phyloP scores from a whole-genome alignment of 1,140 invertebrate species.

The Rhagoletis pomonella region DNA sequence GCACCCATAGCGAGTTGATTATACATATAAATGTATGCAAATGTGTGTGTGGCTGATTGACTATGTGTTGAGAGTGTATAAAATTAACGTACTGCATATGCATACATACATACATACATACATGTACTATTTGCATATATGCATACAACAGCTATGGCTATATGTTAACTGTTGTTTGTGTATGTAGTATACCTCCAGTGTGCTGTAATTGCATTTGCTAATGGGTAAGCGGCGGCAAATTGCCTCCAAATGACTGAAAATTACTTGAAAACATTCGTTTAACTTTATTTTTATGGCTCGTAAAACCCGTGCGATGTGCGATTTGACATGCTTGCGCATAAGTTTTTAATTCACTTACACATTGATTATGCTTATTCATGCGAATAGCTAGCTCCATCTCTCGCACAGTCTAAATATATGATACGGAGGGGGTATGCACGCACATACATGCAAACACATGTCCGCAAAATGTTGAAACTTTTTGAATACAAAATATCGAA shows the following conservation, averaged over 20 bases:
- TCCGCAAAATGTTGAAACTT: no score
- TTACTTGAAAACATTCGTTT: slow-evolving; percentile 44
- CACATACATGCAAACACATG: no score
- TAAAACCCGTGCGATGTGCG: not conserved
- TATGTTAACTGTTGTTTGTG: not conserved
- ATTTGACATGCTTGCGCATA: slow-evolving; percentile 35
- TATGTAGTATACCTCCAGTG: not conserved
- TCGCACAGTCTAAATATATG: no score
- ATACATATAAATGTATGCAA: not conserved
- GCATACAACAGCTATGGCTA: not conserved
- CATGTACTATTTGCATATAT: not conserved
- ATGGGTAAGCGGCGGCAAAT: slow-evolving; percentile 50
- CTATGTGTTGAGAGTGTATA: slow-evolving; percentile 3
- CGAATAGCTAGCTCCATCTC: not conserved
- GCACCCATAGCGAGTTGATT: no score
- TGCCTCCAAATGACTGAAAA: slow-evolving; percentile 47
- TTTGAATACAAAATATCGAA: no score
- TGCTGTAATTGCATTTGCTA: slow-evolving; percentile 48
- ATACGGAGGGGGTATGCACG: no score
- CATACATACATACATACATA: not conserved
- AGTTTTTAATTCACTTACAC: slow-evolving; percentile 45
- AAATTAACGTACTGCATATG: slow-evolving; percentile 29
- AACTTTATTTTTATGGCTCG: slow-evolving; percentile 41
- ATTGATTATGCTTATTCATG: slow-evolving; percentile 43
- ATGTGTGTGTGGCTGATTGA: not conserved